Percentiles rank a stretch among this genome's conserved stretches.
phyloP scores from a whole-genome alignment of 2,888 invertebrate genomes.

The Sussaba pulchella region DNA sequence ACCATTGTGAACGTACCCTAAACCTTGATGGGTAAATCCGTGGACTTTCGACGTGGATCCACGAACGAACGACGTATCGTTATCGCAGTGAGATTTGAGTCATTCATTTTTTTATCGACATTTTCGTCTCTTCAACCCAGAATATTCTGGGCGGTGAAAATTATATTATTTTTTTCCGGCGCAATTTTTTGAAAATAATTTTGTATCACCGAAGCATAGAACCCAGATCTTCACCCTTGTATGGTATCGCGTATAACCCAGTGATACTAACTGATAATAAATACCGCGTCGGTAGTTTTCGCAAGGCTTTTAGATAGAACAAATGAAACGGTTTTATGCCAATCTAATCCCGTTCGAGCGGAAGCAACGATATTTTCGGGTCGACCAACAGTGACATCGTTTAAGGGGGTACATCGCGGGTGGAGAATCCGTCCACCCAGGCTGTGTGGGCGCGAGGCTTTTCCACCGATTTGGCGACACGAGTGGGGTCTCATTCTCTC shows the following conservation, averaged over 20 bases:
- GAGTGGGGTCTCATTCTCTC: too few relatives aligned
- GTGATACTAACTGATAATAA: conserved; percentile 14
- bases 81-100: conserved; percentile 73
- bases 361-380: neutral
- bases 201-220: too few relatives aligned
- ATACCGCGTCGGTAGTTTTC: neutral
- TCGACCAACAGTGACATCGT: too few relatives aligned
- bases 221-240: too few relatives aligned
- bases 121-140: neutral
- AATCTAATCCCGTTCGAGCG: conserved; percentile 27
- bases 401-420: too few relatives aligned
- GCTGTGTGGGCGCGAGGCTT: conserved; percentile 59
- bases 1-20: neutral
- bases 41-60: conserved; percentile 48
- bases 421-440: conserved; percentile 58
- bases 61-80: conserved; percentile 23
- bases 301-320: neutral
- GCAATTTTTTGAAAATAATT: too few relatives aligned
- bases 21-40: conserved; percentile 72
- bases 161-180: too few relatives aligned
- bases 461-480: conserved; percentile 75
- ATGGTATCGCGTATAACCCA: too few relatives aligned
- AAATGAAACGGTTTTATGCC: conserved; percentile 15
- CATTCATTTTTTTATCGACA: neutral
- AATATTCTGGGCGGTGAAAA: too few relatives aligned